Evolutionary conservation across 2,888 invertebrate species (phyloP).

Genomic region (Gisinianus flammeolus): DNA sequence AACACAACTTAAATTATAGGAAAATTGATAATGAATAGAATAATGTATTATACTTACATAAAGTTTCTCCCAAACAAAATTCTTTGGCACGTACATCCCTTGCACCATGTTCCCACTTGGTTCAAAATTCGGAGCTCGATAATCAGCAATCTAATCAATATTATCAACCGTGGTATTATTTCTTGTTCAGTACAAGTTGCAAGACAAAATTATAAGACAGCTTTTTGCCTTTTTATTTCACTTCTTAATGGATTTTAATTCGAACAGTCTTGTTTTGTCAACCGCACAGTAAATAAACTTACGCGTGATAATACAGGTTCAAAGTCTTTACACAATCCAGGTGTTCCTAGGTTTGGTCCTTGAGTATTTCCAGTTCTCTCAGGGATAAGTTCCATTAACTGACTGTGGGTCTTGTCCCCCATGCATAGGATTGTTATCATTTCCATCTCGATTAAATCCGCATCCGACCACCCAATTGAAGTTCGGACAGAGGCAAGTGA

Average conservation of each 20-base stretch:
- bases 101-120: slow-evolving; percentile 74
- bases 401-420: slow-evolving; percentile 94
- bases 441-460: slow-evolving; percentile 78
- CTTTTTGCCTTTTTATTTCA: not conserved
- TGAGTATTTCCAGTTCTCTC: slow-evolving; percentile 88
- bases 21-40: not conserved
- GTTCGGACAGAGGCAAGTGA: slow-evolving; percentile 86
- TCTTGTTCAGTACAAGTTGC: not conserved
- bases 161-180: not conserved
- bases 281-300: no score
- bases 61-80: slow-evolving; percentile 86
- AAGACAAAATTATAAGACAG: no score
- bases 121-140: slow-evolving; percentile 88
- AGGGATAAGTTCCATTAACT: slow-evolving; percentile 93
- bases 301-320: slow-evolving; percentile 82
- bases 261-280: no score
- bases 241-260: no score
- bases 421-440: slow-evolving; percentile 92
- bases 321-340: slow-evolving; percentile 71
- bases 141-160: slow-evolving; percentile 75
- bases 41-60: not conserved
- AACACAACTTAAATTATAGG: not conserved
- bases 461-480: slow-evolving; percentile 75
- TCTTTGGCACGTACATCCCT: slow-evolving; percentile 84
- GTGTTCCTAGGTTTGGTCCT: slow-evolving; percentile 62